These are phyloP conservation scores for Agrypnia vestita DNA, from an alignment of 1,140 invertebrate species.

Conservation along the genomic window DNA sequence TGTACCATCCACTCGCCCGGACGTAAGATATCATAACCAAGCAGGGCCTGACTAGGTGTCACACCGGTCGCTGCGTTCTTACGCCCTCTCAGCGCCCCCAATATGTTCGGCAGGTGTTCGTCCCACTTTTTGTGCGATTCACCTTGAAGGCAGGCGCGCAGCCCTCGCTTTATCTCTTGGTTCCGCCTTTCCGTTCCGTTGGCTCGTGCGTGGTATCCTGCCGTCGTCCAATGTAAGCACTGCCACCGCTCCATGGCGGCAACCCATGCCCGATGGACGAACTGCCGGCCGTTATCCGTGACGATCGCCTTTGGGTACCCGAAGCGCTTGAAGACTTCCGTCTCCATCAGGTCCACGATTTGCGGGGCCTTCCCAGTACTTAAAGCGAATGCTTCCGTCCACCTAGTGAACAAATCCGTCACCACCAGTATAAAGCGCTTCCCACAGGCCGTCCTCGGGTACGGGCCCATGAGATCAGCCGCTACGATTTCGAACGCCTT, in stretches of 20 bases:
- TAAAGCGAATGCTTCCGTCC: too few relatives aligned
- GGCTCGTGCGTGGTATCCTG: neutral
- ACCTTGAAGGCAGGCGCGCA: neutral
- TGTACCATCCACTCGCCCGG: constrained; percentile 21
- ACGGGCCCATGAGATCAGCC: neutral
- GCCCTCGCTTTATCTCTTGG: constrained; percentile 30
- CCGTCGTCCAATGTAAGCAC: neutral
- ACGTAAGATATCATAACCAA: constrained; percentile 6
- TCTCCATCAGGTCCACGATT: too few relatives aligned
- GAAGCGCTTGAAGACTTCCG: too few relatives aligned
- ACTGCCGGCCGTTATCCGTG: neutral
- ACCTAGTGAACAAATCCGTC: too few relatives aligned
- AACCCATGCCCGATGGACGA: neutral
- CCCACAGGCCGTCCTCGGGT: neutral
- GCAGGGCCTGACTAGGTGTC: constrained; percentile 16
- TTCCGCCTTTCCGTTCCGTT: constrained; percentile 2
- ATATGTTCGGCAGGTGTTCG: neutral
- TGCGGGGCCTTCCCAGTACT: too few relatives aligned
- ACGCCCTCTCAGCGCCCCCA: neutral
- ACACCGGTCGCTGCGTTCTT: constrained; percentile 17
- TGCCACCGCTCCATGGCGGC: neutral
- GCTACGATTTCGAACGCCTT: neutral
- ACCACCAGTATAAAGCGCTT: neutral
- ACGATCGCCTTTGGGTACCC: neutral
- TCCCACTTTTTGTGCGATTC: neutral